Conservation (phyloP, 2,113 vertebrate genomes). For the Gambusia holbrooki region DNA sequence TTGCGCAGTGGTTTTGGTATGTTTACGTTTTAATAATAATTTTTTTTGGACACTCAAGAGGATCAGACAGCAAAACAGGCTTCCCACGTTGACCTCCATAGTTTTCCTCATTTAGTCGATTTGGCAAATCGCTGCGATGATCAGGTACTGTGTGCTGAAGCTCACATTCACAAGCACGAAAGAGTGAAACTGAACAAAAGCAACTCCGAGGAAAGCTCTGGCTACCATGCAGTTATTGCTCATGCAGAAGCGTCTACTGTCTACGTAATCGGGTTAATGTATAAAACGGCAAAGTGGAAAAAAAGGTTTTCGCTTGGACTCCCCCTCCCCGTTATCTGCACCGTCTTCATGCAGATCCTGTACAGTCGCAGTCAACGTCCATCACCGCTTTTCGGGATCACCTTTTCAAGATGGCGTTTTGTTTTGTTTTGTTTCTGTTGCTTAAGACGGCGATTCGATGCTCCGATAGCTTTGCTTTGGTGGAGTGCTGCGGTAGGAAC, state of each 20-base stretch:
- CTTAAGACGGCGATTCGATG: slow-evolving; percentile 35
- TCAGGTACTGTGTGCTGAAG: not conserved
- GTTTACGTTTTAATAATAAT: slow-evolving; percentile 2
- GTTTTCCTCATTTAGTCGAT: not conserved
- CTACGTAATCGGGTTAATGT: slow-evolving; percentile 42
- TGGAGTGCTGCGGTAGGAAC: slow-evolving; percentile 39
- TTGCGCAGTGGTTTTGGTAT: slow-evolving; percentile 60
- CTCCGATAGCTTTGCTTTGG: slow-evolving; percentile 49
- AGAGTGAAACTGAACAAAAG: slow-evolving; percentile 25
- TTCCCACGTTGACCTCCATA: slow-evolving; percentile 22
- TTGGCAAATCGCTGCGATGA: not conserved
- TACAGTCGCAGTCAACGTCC: slow-evolving; percentile 9
- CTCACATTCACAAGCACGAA: slow-evolving; percentile 25
- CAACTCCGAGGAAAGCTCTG: slow-evolving; percentile 29
- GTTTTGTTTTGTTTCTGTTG: slow-evolving; percentile 9
- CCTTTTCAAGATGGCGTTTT: slow-evolving; percentile 16
- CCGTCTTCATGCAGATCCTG: slow-evolving; percentile 13
- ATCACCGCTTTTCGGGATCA: slow-evolving; percentile 13
- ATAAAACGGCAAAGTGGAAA: slow-evolving; percentile 20
- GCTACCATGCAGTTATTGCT: slow-evolving; percentile 69
- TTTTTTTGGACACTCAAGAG: slow-evolving; percentile 49
- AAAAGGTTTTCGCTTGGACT: not conserved
- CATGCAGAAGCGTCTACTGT: slow-evolving; percentile 70
- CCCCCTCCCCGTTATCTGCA: slow-evolving; percentile 16
- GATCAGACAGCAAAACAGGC: slow-evolving; percentile 27